Evolutionary conservation across 2,113 vertebrate species (phyloP), one percentile per base, ranked within the genome.

Genomic region (Triplophysa siluroides): DNA sequence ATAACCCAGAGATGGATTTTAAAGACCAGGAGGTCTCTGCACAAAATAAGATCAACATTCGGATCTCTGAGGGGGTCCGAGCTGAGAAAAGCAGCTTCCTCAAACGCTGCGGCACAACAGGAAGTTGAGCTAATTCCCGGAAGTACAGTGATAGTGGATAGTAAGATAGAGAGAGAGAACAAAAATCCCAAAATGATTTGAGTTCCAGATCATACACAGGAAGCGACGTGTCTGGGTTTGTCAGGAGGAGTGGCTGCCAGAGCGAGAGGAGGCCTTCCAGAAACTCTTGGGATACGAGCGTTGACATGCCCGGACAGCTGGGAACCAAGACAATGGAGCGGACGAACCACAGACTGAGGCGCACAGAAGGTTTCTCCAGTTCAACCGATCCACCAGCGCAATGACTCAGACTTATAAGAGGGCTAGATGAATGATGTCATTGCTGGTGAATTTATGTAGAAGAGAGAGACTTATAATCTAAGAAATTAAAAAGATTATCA

Each of bases 181-280:
- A 38, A 72, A 21, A 74, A 64, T 9, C n/a, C 29, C 69, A 45
- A 47, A 52, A 61, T 47, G 23, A 54, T 71, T 18, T 67, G 64
- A 68, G 83, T 60, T 76, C 26, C 29, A 65, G 26, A 33, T 45
- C 66, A 21, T 23, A 67, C 66, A 41, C 65, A 72, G 79, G 86
- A 84, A 80, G 76, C 80, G 38, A 84, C 80, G 58, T 82, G 87
- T 81, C 85, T 81, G 81, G 74, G 76, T 83, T 68, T 92, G 78
- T 90, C 92, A 41, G 92, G 81, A 29, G 81, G 2, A 75, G 8
- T 90, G 86, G 60, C 72, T 90, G 90, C n/a, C 89, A 81, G 90
- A 90, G 91, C 41, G 84, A 87, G 58, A 87, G 86, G n/a, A 90
- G 87, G 0, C 82, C 81, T n/a, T 64, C 33, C 43, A 60, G 70